Base-by-base conservation (phyloP, 30 jellyfish, hydroid and myxozoan species). In the Cassiopea andromeda region DNA sequence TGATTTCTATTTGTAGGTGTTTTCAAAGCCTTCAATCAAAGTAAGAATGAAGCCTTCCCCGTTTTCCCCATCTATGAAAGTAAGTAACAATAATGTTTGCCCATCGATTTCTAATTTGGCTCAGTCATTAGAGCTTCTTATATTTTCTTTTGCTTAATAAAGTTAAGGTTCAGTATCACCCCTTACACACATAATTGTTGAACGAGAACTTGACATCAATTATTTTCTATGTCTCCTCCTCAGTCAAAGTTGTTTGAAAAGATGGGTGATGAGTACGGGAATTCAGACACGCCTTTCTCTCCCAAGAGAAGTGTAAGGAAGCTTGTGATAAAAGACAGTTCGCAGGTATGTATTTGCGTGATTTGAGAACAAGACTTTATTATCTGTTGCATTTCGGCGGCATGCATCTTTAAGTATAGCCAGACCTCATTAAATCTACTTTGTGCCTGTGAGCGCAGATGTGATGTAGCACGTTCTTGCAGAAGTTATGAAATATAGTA, bases 161-260 rank as follows among this genome's bases (percentile, higher is more conserved):
- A 27, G 0, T 27, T 27, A 0, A 27, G 38, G 38, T 27, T 27
- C 38, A 0, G 38, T 27, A 27, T 27, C 38, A 27, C 38, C 0
- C 38, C 38, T 27, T 27, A 27, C 38, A 27, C 0, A 27, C 38
- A 27, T 27, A 27, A 27, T 27, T 27, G 38, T 27, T 27, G 38
- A 27, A 27, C 38, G 38, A 27, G 38, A 27, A 27, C 38, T 27
- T 27, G 38, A 27, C 38, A 27, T 27, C 38, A 27, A 0, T 64
- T 64, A 27, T 64, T 58, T 2, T 64, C 73, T 2, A 64, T 4
- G 2, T 58, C 10, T 45, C 38, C 38, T 27, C 83, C 77, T 60
- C 85, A 95, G 99, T 77, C 98, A 10, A 88, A 91, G 69, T 64
- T 95, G 27, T 95, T 95, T 78, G 99, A 95, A 43, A 97, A 96